These are phyloP conservation scores for Bombus confusus DNA, from an alignment of 1,140 invertebrate genomes.

Conservation along the genomic window DNA sequence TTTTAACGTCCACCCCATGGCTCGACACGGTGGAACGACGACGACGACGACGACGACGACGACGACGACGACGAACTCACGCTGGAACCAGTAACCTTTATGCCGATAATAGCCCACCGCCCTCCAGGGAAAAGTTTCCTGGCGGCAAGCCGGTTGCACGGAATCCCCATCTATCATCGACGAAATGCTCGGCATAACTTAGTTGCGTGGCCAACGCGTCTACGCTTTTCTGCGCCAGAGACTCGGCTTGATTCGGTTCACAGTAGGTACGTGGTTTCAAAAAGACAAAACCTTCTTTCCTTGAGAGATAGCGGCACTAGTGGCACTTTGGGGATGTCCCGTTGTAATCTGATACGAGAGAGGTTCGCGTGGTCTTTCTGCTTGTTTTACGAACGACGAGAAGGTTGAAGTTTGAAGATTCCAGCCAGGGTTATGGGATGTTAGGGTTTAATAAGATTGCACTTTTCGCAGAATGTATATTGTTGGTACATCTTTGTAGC, in stretches of 20 bases:
- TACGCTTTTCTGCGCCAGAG: background rate
- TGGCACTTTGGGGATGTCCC: too few relatives aligned
- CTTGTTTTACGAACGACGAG: background rate
- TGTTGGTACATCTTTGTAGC: too few relatives aligned
- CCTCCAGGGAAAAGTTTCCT: conserved; percentile 5
- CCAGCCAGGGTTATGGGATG: too few relatives aligned
- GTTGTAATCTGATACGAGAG: background rate
- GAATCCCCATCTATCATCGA: conserved; percentile 23
- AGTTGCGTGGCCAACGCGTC: background rate
- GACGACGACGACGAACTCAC: background rate
- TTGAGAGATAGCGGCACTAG: background rate
- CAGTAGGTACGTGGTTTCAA: background rate
- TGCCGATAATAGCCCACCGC: conserved; percentile 38
- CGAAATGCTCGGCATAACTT: conserved; percentile 16
- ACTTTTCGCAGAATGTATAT: too few relatives aligned
- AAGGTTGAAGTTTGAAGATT: background rate
- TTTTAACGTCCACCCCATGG: conserved; percentile 23
- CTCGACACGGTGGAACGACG: background rate
- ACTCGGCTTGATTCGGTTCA: conserved; percentile 3
- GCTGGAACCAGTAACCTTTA: conserved; percentile 19
- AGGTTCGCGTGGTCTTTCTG: background rate
- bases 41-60: background rate
- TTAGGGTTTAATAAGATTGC: background rate
- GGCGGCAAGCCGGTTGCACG: conserved; percentile 2
- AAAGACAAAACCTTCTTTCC: background rate